Conservation (phyloP, 64 coral and sea anemone species). For the Hydrozoanthus tunicans region DNA sequence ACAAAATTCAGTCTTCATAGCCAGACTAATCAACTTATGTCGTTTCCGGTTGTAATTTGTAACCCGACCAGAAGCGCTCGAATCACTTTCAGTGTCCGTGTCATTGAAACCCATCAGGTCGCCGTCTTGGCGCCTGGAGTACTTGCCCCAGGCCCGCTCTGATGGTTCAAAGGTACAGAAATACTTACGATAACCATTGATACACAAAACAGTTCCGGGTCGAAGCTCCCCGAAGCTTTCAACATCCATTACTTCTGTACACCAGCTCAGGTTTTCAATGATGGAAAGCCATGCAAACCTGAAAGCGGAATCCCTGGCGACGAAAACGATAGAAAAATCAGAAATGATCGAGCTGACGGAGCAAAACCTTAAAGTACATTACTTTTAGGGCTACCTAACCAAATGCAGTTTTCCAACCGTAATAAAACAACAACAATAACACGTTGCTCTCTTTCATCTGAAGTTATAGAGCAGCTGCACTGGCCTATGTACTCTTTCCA, state of each 20-base stretch:
- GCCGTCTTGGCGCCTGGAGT: conserved; percentile 79
- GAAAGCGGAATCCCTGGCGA: conserved; percentile 55
- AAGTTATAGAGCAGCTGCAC: too few relatives aligned
- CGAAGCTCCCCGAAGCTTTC: conserved; percentile 83
- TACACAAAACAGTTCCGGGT: conserved; percentile 80
- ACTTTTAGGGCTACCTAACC: too few relatives aligned
- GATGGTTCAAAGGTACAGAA: conserved; percentile 79
- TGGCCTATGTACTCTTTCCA: too few relatives aligned
- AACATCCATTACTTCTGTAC: conserved; percentile 88
- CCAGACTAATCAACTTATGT: conserved; percentile 77
- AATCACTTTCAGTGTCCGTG: conserved; percentile 57
- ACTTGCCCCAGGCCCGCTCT: conserved; percentile 40
- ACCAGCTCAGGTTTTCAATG: conserved; percentile 79
- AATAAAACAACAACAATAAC: too few relatives aligned
- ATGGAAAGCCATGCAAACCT: conserved; percentile 91
- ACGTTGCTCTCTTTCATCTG: too few relatives aligned
- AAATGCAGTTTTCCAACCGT: too few relatives aligned
- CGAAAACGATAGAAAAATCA: not conserved
- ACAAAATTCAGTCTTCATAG: conserved; percentile 58
- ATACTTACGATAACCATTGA: conserved; percentile 85
- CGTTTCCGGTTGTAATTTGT: conserved; percentile 47
- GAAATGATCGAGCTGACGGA: not conserved
- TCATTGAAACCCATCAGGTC: conserved; percentile 90
- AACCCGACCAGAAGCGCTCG: conserved; percentile 6
- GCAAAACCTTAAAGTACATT: not conserved